phyloP scores from a whole-genome alignment of 2,888 invertebrate species.

The Archaeoteleia sp. region DNA sequence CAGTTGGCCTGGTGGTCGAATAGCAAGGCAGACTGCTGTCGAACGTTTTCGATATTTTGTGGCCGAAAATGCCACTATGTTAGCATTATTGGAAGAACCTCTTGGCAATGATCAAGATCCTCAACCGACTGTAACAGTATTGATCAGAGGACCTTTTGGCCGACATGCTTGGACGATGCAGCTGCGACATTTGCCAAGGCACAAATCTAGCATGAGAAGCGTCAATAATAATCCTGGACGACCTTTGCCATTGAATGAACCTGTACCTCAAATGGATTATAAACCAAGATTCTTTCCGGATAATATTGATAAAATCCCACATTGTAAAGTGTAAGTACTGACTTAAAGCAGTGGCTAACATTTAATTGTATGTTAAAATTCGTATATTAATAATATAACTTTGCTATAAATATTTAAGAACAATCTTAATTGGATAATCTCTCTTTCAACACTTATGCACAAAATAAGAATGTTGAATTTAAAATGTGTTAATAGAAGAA shows the following conservation, averaged over 20 bases:
- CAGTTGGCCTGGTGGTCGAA: conserved; percentile 77
- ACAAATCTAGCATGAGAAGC: conserved; percentile 83
- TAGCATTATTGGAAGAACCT: conserved; percentile 93
- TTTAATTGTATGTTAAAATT: too few species aligned
- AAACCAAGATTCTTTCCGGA: conserved; percentile 88
- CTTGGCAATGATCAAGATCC: conserved; percentile 95
- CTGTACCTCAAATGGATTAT: conserved; percentile 81
- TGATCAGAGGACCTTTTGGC: conserved; percentile 95
- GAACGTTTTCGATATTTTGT: conserved; percentile 91
- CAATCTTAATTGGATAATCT: too few species aligned
- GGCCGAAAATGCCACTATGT: conserved; percentile 90
- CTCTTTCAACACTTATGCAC: too few species aligned
- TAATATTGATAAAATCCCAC: conserved; percentile 85
- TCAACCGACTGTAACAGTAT: conserved; percentile 91
- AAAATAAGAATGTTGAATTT: too few species aligned
- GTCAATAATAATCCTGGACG: conserved; percentile 81
- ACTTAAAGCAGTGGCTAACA: too few species aligned
- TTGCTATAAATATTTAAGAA: too few species aligned
- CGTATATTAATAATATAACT: too few species aligned
- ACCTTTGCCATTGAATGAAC: conserved; percentile 86
- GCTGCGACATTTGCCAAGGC: conserved; percentile 89
- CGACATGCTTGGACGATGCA: conserved; percentile 96
- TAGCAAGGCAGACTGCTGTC: conserved; percentile 79
- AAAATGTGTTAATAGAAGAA: too few species aligned
- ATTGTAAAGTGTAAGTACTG: conserved; percentile 88